Percentiles rank a stretch among this genome's conserved stretches.
These are phyloP conservation scores for Nautilus pompilius DNA, from an alignment of 1,140 invertebrate genomes.

Conservation along the genomic window DNA sequence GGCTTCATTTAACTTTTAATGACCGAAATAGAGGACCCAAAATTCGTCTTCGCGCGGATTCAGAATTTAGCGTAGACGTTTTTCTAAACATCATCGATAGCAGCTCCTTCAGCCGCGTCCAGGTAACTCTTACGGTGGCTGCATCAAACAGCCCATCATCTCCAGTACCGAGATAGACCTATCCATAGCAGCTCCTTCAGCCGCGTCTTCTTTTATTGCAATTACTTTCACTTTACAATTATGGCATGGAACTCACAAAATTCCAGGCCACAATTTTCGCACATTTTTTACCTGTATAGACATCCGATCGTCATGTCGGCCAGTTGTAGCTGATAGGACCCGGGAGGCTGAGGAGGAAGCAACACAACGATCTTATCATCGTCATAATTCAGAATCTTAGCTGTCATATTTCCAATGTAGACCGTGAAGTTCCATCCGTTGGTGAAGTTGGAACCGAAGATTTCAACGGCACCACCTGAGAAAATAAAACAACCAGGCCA, in stretches of 20 bases:
- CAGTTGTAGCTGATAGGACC: constrained; percentile 17
- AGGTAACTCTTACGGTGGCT: too few species aligned
- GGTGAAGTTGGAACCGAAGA: not conserved
- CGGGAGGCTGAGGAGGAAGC: constrained; percentile 18
- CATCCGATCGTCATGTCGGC: constrained; percentile 3
- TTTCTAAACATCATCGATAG: too few species aligned
- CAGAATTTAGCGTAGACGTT: too few species aligned
- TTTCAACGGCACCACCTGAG: too few species aligned
- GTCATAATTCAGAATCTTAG: constrained; percentile 10
- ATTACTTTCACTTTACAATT: not conserved
- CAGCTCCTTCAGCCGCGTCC: too few species aligned
- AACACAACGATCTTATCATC: constrained; percentile 17
- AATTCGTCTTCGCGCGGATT: too few species aligned
- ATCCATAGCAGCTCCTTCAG: not conserved
- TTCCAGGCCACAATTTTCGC: not conserved
- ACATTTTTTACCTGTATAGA: constrained; percentile 17
- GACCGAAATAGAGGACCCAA: too few species aligned
- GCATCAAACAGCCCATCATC: too few species aligned
- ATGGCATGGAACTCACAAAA: too few species aligned
- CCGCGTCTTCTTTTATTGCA: not conserved
- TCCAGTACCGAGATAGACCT: too few species aligned
- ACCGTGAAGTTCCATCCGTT: constrained; percentile 3
- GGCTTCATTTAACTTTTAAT: too few species aligned
- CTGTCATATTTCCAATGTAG: constrained; percentile 17
- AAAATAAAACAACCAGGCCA: too few species aligned